Conservation (phyloP, 2,797 vertebrate species). For the Brachyalestes nurse region DNA sequence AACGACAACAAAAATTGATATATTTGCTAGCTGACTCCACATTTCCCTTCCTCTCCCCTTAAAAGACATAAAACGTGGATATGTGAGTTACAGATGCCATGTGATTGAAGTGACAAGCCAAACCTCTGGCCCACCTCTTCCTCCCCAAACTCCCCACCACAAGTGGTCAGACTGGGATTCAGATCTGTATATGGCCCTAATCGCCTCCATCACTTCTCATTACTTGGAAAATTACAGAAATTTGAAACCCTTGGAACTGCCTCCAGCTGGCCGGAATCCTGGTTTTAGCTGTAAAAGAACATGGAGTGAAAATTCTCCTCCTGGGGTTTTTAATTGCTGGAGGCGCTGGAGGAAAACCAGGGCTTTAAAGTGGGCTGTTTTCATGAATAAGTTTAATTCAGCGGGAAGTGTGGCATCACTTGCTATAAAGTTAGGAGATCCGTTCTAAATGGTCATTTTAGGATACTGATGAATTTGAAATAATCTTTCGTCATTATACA, state of each 20-base stretch:
- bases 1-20: constrained; percentile 17
- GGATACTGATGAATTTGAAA: background rate
- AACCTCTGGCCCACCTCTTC: constrained; percentile 45
- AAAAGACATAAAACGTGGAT: constrained; percentile 23
- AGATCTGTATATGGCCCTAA: constrained; percentile 58
- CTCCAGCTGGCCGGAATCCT: constrained; percentile 56
- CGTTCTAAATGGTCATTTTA: background rate
- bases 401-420: constrained; percentile 27
- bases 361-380: constrained; percentile 35
- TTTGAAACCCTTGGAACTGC: constrained; percentile 54
- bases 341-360: constrained; percentile 18
- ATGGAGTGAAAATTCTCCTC: constrained; percentile 52
- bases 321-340: constrained; percentile 33
- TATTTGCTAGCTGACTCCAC: constrained; percentile 32
- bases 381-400: constrained; percentile 36
- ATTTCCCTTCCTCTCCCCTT: constrained; percentile 23
- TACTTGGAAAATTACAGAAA: constrained; percentile 62
- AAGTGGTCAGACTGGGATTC: constrained; percentile 58
- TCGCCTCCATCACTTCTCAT: constrained; percentile 57
- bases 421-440: constrained; percentile 16
- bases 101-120: constrained; percentile 65
- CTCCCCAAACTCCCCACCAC: constrained; percentile 15
- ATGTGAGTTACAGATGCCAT: constrained; percentile 58
- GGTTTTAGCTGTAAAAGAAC: constrained; percentile 52
- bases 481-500: background rate